Evolutionary conservation across 2,888 invertebrate species (phyloP), one percentile per base, ranked within the genome.

Genomic region (Branchinecta sandiegonensis): DNA sequence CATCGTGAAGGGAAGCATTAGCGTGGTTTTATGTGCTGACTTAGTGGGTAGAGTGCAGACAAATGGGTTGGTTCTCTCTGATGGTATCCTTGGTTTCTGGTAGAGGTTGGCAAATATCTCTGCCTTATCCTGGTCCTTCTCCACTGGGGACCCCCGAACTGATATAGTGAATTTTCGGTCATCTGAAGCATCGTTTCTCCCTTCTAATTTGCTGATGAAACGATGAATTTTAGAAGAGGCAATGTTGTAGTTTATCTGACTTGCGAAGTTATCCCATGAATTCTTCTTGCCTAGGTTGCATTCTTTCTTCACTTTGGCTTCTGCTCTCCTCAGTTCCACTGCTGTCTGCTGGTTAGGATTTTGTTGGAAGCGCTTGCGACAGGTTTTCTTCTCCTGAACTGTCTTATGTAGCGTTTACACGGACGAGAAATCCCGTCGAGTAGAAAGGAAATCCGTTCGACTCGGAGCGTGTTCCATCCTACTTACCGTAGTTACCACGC

Each of bases 281-380:
- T 56, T 23, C 11, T 10, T 56, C 17, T 56, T 56, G 10, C 11
- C 63, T 23, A 17, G 63, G n/a, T 17, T 9, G 23, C 9, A 56
- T 56, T 9, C 23, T 56, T 8, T 56, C 23, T 56, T 56, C 63
- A 56, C 63, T 56, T 56, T 56, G n/a, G 63, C 63, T 56, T n/a
- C n/a, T 8, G 14, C 23, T 9, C 11, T 9, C 10, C 23, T 56
- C n/a, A 17, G 23, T 56, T 56, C 63, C n/a, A 56, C 9, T 56
- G 10, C 63, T 10, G 63, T 56, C 14, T 9, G n/a, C 63, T 17
- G n/a, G n/a, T n/a, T 17, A 17, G 63, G 63, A 10, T 56, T n/a
- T 56, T 10, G n/a, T 10, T 56, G 63, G 11, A 56, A 56, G n/a
- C 14, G 10, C 12, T 56, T 56, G 37, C 37, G 37, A 37, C 37